Evolutionary conservation across 2,888 invertebrate species (phyloP), one percentile per base, ranked within the genome.

Genomic region (Pinctada fucata): DNA sequence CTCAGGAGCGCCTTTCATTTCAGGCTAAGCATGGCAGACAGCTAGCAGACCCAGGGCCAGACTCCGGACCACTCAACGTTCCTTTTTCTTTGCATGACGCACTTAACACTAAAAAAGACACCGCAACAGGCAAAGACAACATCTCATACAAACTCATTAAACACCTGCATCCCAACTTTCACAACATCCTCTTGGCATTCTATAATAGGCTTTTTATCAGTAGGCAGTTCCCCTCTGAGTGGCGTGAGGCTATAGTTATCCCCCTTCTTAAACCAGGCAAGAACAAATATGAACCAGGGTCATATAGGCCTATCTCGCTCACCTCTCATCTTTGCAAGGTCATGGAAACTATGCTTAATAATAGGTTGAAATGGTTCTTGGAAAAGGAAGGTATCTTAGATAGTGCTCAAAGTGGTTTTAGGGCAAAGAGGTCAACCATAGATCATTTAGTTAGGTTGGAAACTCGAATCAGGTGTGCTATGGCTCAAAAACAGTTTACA

Each of bases 261-360:
- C 70, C 70, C 16, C 47, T 70, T 16, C 49, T 70, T 13, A 70
- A 70, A 50, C 70, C 70, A 70, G 70, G 70, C 50, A 70, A 70
- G 50, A 2, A 70, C 8, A 48, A 48, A 47, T 50, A 70, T 10
- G 49, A 70, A 70, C 70, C 50, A 10, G 70, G 16, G n/a, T 70
- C 70, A 70, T 70, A 70, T 70, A 47, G 70, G 70, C 70, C 70
- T 16, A 70, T 70, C 47, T 47, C 70, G 13, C 49, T 70, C 6
- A 70, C 70, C 6, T 70, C 70, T 3, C 70, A 70, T n/a, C 49
- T 70, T 49, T 70, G 70, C 49, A 70, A 70, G n/a, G 70, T 70
- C 13, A 70, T 16, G 50, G 70, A 70, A 3, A 5, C 70, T 70
- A 70, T 70, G 70, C 49, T 70, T 0, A 70, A 70, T 31, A 70